A percentile compares a stretch with the other conserved stretches of the same genome.
Conservation (phyloP, 2,113 vertebrate species). For the Cyphomyrus discorhynchus region DNA sequence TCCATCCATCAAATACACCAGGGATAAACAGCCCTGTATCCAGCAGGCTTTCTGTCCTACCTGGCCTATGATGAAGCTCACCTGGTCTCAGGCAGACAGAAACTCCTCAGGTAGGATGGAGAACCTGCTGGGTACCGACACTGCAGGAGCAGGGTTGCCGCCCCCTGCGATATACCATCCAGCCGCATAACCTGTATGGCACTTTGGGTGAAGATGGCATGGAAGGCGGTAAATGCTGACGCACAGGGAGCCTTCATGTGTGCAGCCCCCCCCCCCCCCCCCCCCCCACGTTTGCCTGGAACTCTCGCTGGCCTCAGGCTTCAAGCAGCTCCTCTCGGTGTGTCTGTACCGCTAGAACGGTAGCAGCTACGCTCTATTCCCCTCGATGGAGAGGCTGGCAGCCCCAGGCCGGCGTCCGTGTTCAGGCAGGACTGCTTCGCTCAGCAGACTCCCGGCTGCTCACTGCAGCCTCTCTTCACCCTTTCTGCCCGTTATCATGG, state of each 20-base stretch:
- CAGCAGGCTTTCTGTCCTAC: neutral
- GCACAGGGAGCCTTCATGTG: neutral
- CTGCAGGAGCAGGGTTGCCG: neutral
- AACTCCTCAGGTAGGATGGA: neutral
- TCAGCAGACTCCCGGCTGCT: neutral
- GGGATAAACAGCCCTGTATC: neutral
- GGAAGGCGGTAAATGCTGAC: neutral
- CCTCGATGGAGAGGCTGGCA: neutral
- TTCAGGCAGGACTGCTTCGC: neutral
- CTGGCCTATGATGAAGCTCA: neutral
- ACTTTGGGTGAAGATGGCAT: neutral
- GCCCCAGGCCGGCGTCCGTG: neutral
- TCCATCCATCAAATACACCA: neutral
- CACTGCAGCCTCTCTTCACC: neutral
- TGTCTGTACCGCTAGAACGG: neutral
- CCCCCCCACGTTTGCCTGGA: neutral
- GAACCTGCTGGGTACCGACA: neutral
- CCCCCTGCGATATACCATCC: neutral
- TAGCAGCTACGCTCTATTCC: neutral
- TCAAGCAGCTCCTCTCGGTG: neutral
- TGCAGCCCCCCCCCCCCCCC: neutral
- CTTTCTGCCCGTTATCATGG: neutral
- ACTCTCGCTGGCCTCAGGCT: neutral
- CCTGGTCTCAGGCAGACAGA: neutral
- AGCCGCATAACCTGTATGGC: neutral